Conservation (phyloP, 2,888 invertebrate species). For the Habrosyne pyritoides region DNA sequence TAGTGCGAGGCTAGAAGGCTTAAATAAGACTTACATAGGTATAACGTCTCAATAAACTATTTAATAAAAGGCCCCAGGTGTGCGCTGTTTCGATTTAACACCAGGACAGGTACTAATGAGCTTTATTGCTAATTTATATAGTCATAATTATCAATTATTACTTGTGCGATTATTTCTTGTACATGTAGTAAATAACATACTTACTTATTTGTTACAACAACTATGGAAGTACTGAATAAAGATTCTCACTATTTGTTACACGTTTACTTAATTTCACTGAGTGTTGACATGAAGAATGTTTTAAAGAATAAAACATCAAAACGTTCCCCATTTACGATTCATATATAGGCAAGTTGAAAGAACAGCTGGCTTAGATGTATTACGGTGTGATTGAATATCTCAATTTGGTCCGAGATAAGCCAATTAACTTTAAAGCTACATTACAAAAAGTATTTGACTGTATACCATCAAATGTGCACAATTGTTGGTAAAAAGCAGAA, state of each 20-base stretch:
- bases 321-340: no score
- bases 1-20: background rate
- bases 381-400: no score
- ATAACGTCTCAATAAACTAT: no score
- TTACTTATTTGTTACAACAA: background rate
- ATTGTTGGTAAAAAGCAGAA: background rate
- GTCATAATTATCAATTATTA: background rate
- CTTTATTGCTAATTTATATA: background rate
- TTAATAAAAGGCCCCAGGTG: no score
- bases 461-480: background rate
- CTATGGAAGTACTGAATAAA: background rate
- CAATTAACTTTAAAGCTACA: background rate
- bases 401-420: no score
- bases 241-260: background rate
- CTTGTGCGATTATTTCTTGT: conserved; percentile 1
- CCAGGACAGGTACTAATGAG: background rate
- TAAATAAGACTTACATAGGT: no score
- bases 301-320: background rate
- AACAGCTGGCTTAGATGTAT: no score
- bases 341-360: no score
- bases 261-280: no score
- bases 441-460: background rate
- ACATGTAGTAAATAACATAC: background rate
- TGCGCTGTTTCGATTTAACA: no score
- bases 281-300: background rate